phyloP scores from a whole-genome alignment of 2,113 vertebrate species.

The Trogon surrucura region DNA sequence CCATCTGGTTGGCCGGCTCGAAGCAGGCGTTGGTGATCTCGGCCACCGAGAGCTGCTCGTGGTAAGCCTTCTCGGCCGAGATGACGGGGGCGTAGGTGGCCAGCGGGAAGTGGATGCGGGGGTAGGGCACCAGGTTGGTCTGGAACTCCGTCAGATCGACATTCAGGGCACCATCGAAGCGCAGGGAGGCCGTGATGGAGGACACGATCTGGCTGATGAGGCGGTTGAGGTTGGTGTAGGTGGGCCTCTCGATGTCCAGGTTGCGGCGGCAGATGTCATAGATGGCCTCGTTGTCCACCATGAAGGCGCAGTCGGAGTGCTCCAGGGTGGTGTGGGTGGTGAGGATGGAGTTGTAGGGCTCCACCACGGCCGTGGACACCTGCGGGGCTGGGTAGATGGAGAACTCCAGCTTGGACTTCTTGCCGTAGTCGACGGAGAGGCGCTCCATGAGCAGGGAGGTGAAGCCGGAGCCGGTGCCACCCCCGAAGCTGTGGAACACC shows the following conservation, averaged over 20 bases:
- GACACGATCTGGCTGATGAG: constrained; percentile 62
- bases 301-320: constrained; percentile 84
- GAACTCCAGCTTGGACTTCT: constrained; percentile 87
- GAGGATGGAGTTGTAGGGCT: constrained; percentile 90
- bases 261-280: constrained; percentile 80
- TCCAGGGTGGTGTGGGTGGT: constrained; percentile 86
- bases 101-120: constrained; percentile 53
- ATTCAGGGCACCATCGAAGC: constrained; percentile 70
- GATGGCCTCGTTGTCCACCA: constrained; percentile 84
- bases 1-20: constrained; percentile 34
- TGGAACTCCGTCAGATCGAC: constrained; percentile 79
- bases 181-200: constrained; percentile 63
- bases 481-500: constrained; percentile 83
- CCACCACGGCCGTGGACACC: constrained; percentile 78
- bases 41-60: constrained; percentile 55
- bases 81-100: constrained; percentile 69
- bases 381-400: constrained; percentile 62
- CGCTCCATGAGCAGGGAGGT: constrained; percentile 85
- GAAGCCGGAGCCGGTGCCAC: constrained; percentile 81
- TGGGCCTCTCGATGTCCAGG: constrained; percentile 78
- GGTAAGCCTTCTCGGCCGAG: constrained; percentile 67
- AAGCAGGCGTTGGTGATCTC: constrained; percentile 37
- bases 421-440: constrained; percentile 84
- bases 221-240: constrained; percentile 77
- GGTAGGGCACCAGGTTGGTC: constrained; percentile 81